These are phyloP conservation scores for Fukomys damarensis DNA, from an alignment of 2,113 vertebrate species.

Conservation along the genomic window DNA sequence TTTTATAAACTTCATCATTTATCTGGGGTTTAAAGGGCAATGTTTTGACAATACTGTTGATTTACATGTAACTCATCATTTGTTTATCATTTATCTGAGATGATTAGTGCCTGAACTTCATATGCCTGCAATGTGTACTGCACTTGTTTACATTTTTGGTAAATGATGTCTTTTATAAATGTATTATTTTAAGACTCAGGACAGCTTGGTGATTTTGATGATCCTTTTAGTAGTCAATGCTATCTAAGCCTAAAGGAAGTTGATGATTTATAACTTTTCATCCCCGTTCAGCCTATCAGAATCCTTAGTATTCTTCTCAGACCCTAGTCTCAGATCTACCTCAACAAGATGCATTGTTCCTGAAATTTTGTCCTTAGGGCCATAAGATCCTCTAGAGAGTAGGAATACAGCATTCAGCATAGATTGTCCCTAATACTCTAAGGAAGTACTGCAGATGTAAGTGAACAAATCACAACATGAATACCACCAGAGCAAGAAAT, in stretches of 20 bases:
- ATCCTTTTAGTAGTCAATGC: constrained; percentile 75
- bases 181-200: constrained; percentile 72
- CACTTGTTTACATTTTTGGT: constrained; percentile 80
- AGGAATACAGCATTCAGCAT: not conserved
- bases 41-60: constrained; percentile 87
- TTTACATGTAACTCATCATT: constrained; percentile 84
- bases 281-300: constrained; percentile 75
- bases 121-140: constrained; percentile 75
- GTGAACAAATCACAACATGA: not conserved
- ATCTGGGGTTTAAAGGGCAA: constrained; percentile 85
- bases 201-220: constrained; percentile 79
- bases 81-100: constrained; percentile 84
- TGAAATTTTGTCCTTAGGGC: constrained; percentile 58
- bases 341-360: constrained; percentile 54
- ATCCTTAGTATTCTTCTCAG: constrained; percentile 75
- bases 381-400: not conserved
- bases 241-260: constrained; percentile 70
- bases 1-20: constrained; percentile 88
- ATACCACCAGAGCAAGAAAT: not conserved
- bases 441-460: not conserved
- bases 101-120: constrained; percentile 82
- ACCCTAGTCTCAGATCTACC: constrained; percentile 4
- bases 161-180: constrained; percentile 78
- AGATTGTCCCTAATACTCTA: not conserved
- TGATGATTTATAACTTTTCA: constrained; percentile 79